Conservation (phyloP, 1,140 invertebrate genomes). For the Atopsyche davidsoni region DNA sequence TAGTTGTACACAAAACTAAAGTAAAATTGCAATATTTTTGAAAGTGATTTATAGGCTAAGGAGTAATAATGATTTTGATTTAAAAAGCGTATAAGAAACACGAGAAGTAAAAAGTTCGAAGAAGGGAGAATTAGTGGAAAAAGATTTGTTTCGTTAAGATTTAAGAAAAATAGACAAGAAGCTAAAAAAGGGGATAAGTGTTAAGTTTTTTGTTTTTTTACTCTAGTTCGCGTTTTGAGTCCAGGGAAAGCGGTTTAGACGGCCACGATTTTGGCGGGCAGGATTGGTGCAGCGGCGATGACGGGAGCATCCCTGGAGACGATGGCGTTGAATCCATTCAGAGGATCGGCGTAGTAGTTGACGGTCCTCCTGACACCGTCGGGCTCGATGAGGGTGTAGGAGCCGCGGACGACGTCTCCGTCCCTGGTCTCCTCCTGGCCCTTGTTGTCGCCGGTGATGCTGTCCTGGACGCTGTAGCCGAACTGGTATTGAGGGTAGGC, state of each 20-base stretch:
- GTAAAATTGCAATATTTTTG: too few species aligned
- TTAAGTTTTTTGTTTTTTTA: too few species aligned
- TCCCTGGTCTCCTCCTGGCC: conserved; percentile 51
- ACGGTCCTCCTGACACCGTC: conserved; percentile 52
- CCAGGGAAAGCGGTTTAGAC: conserved; percentile 13
- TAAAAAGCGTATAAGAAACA: too few species aligned
- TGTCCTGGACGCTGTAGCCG: conserved; percentile 51
- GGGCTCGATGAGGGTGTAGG: conserved; percentile 51
- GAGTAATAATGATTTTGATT: too few species aligned
- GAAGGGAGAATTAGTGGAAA: too few species aligned
- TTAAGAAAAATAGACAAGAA: background rate
- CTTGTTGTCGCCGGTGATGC: conserved; percentile 52
- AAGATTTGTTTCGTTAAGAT: too few species aligned
- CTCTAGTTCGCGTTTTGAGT: too few species aligned
- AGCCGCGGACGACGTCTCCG: conserved; percentile 52
- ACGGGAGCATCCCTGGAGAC: conserved; percentile 51
- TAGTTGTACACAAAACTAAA: too few species aligned
- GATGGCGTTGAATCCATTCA: conserved; percentile 54
- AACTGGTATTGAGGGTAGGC: conserved; percentile 52
- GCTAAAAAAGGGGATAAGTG: background rate
- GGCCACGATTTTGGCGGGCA: conserved; percentile 23
- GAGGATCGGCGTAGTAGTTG: conserved; percentile 49
- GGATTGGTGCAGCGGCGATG: conserved; percentile 33
- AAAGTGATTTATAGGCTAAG: too few species aligned
- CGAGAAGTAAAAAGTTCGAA: too few species aligned